phyloP scores from a whole-genome alignment of 2,797 vertebrate genomes.

The Avahi laniger region DNA sequence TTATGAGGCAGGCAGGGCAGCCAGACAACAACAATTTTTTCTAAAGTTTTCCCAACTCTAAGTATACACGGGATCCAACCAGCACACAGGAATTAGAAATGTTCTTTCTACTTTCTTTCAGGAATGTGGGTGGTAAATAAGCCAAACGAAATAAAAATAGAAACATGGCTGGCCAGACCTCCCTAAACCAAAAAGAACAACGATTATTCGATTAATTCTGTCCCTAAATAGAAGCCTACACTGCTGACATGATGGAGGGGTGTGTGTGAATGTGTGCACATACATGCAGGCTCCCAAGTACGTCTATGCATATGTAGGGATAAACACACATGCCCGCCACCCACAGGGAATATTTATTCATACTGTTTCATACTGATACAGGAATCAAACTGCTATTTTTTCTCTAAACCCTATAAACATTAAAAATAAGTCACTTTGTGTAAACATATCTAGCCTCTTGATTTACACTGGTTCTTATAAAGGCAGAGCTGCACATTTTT shows the following conservation, averaged over 20 bases:
- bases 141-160: conserved; percentile 72
- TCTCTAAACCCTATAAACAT: conserved; percentile 23
- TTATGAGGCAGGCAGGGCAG: neutral
- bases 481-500: neutral
- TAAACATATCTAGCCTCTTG: conserved; percentile 37
- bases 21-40: neutral
- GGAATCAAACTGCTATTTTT: conserved; percentile 32
- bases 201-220: conserved; percentile 67
- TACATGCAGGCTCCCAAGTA: neutral
- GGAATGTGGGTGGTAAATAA: conserved; percentile 48
- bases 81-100: conserved; percentile 19
- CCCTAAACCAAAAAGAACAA: conserved; percentile 49
- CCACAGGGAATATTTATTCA: conserved; percentile 60
- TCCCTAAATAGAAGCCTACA: conserved; percentile 45
- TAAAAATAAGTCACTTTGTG: conserved; percentile 26
- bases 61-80: neutral
- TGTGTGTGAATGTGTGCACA: neutral
- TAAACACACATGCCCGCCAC: conserved; percentile 32
- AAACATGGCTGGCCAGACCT: conserved; percentile 26
- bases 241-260: neutral
- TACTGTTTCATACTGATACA: neutral
- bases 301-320: neutral
- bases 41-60: neutral
- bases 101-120: conserved; percentile 48
- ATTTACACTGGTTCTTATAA: conserved; percentile 19